Conservation (phyloP, 2,113 vertebrate genomes). For the Nyctereutes procyonoides region DNA sequence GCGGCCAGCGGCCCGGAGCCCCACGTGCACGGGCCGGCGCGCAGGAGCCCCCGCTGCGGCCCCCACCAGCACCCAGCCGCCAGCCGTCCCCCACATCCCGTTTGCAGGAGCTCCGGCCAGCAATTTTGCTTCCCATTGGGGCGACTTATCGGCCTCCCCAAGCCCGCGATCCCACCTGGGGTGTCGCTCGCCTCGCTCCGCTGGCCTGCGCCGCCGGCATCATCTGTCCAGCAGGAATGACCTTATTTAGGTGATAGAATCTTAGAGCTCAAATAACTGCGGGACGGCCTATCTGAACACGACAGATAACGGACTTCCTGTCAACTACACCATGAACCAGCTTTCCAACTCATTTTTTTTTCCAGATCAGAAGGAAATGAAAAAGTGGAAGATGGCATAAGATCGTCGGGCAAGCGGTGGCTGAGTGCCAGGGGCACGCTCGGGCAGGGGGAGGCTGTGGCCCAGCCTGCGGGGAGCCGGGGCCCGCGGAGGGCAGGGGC, state of each 20-base stretch:
- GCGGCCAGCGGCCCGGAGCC: not conserved
- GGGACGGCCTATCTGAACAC: slow-evolving; percentile 70
- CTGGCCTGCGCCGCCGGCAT: not conserved
- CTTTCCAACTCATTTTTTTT: not conserved
- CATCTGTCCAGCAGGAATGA: slow-evolving; percentile 57
- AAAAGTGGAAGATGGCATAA: not conserved
- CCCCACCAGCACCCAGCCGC: not conserved
- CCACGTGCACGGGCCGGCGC: not conserved
- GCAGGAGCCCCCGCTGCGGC: not conserved
- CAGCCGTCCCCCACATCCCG: slow-evolving; percentile 35
- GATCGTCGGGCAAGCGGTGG: rapidly evolving
- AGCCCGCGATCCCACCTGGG: not conserved
- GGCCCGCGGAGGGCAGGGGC: not conserved
- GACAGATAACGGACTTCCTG: slow-evolving; percentile 65
- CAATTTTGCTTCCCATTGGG: not conserved
- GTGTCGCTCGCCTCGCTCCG: not conserved
- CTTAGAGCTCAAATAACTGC: slow-evolving; percentile 64
- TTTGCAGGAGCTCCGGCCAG: not conserved
- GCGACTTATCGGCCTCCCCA: not conserved
- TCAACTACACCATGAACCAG: slow-evolving; percentile 61
- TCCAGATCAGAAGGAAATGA: slow-evolving; percentile 48
- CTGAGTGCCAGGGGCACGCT: rapidly evolving
- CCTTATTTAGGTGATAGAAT: slow-evolving; percentile 73
- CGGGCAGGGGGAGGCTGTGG: rapidly evolving
- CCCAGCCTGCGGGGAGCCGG: rapidly evolving